Percentiles rank a stretch among this genome's conserved stretches.
These are phyloP conservation scores for Melopsittacus undulatus DNA, from an alignment of 2,797 vertebrate genomes.

Conservation along the genomic window DNA sequence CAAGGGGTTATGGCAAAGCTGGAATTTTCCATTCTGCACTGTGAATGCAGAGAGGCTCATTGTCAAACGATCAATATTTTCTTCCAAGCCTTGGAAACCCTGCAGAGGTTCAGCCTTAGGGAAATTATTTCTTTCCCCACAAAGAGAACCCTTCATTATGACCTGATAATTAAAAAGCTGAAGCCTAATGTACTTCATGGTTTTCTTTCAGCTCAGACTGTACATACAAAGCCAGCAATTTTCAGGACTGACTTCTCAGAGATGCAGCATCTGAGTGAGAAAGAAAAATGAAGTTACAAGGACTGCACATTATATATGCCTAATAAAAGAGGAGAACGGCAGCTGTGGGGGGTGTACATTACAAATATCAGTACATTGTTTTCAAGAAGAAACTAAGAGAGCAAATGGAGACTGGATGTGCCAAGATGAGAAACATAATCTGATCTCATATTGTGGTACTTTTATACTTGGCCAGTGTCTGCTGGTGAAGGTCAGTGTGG, in stretches of 20 bases:
- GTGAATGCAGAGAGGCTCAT: slow-evolving; percentile 26
- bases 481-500: background rate
- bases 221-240: background rate
- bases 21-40: slow-evolving; percentile 64
- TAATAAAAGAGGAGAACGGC: slow-evolving; percentile 14
- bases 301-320: slow-evolving; percentile 21
- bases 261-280: background rate
- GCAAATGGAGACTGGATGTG: background rate
- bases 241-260: slow-evolving; percentile 22
- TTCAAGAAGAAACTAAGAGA: background rate
- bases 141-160: slow-evolving; percentile 66
- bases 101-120: slow-evolving; percentile 54
- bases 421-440: background rate
- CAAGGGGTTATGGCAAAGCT: slow-evolving; percentile 20
- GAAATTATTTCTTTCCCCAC: slow-evolving; percentile 64
- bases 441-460: background rate
- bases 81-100: slow-evolving; percentile 58
- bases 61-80: slow-evolving; percentile 51
- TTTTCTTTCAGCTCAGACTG: slow-evolving; percentile 44
- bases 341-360: background rate
- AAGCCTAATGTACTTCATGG: slow-evolving; percentile 24
- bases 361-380: background rate
- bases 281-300: slow-evolving; percentile 34
- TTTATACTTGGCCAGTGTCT: background rate
- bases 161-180: slow-evolving; percentile 71